These are phyloP conservation scores for Luidia sarsii DNA, from an alignment of 53 echinoderm and acorn worm genomes.

Conservation along the genomic window DNA sequence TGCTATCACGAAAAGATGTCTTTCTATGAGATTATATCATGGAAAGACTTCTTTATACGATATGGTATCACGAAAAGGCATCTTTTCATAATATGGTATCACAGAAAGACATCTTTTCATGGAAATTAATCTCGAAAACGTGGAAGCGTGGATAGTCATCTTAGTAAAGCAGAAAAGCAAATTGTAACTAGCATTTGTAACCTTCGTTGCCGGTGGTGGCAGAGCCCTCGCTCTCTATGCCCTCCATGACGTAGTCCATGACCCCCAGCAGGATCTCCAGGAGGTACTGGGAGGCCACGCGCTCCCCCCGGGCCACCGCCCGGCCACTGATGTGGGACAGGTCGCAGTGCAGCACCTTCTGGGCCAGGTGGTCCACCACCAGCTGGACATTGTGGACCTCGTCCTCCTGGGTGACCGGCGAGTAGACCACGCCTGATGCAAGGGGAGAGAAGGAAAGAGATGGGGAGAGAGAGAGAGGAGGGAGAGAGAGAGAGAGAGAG, in stretches of 20 bases:
- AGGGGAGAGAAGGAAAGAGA: not conserved
- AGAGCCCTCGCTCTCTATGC: conserved; percentile 70
- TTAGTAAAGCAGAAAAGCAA: too few relatives aligned
- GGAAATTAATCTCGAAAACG: too few relatives aligned
- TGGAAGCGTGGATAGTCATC: too few relatives aligned
- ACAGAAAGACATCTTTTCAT: too few relatives aligned
- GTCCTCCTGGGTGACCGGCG: conserved; percentile 73
- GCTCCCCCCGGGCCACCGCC: conserved; percentile 69
- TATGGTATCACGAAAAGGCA: too few relatives aligned
- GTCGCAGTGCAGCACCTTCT: conserved; percentile 81
- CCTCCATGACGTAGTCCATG: conserved; percentile 86
- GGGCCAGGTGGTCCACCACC: conserved; percentile 72
- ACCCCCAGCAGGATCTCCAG: conserved; percentile 86
- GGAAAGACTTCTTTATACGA: too few relatives aligned
- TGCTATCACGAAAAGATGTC: too few relatives aligned
- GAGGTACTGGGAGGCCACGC: conserved; percentile 66
- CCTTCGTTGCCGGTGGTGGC: conserved; percentile 74
- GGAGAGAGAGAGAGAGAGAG: too few relatives aligned
- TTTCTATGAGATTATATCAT: too few relatives aligned
- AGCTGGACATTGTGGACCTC: conserved; percentile 84
- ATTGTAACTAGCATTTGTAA: not conserved
- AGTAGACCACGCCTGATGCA: conserved; percentile 40
- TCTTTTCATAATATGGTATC: too few relatives aligned
- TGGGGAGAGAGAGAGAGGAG: not conserved
- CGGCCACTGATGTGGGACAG: conserved; percentile 88